A percentile compares a stretch with the other conserved stretches of the same genome.
Evolutionary conservation across 2,797 vertebrate species (phyloP).

Genomic region (Silurus aristotelis): DNA sequence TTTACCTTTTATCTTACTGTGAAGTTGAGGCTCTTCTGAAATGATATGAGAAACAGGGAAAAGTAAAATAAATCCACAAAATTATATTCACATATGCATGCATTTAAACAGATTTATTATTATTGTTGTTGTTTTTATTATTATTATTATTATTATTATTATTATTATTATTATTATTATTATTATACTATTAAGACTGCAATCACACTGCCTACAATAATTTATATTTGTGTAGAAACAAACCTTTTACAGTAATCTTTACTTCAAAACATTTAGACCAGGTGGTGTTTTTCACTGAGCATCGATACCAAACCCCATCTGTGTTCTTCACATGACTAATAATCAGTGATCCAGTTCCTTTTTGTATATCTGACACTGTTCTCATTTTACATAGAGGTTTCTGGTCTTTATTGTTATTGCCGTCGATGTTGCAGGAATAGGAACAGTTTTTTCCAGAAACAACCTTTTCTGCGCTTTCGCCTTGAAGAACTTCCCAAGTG

Average conservation of each 20-base stretch:
- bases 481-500: conserved; percentile 34
- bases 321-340: conserved; percentile 20
- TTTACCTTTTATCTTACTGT: not conserved
- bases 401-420: not conserved
- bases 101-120: not conserved
- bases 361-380: not conserved
- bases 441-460: not conserved
- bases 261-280: conserved; percentile 31
- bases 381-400: conserved; percentile 5
- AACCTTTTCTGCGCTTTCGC: not conserved
- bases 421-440: not conserved
- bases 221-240: conserved; percentile 4
- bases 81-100: not conserved
- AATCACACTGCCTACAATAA: too few relatives aligned
- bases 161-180: not conserved
- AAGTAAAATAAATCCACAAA: not conserved
- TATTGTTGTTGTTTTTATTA: not conserved
- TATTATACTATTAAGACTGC: not conserved
- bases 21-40: conserved; percentile 18
- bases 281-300: conserved; percentile 1
- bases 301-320: conserved; percentile 45
- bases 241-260: conserved; percentile 32
- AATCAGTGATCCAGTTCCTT: conserved; percentile 15
- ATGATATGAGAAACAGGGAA: not conserved
- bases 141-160: not conserved